These are phyloP conservation scores for Atta colombica DNA, from an alignment of 1,140 invertebrate genomes.

Conservation along the genomic window DNA sequence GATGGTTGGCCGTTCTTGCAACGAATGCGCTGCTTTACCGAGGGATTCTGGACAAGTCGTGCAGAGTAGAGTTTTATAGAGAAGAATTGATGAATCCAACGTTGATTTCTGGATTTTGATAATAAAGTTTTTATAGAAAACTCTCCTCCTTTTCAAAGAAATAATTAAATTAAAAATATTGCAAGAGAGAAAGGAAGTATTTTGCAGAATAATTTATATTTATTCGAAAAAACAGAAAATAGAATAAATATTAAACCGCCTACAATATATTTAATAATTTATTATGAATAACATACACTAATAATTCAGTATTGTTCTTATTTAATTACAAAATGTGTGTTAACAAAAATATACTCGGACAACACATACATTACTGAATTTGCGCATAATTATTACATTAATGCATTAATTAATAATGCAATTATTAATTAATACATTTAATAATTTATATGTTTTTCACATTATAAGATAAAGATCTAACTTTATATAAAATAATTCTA, in stretches of 20 bases:
- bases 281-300: neutral
- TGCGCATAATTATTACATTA: neutral
- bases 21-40: conserved; percentile 67
- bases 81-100: neutral
- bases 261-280: conserved; percentile 10
- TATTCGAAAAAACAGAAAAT: neutral
- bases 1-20: neutral
- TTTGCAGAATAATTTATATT: neutral
- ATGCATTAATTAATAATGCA: neutral
- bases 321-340: neutral
- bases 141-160: neutral
- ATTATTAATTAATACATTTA: neutral
- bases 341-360: neutral
- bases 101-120: neutral
- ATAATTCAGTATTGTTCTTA: conserved; percentile 22
- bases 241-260: neutral
- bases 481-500: conserved; percentile 10
- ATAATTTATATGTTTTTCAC: neutral
- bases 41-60: conserved; percentile 62
- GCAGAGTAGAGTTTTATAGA: neutral
- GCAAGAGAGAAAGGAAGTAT: too few relatives aligned
- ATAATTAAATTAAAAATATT: neutral
- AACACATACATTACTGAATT: neutral
- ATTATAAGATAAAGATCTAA: conserved; percentile 19
- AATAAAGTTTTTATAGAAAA: neutral